Evolutionary conservation across 1,140 invertebrate species (phyloP).

Genomic region (Ditylenchus dipsaci): DNA sequence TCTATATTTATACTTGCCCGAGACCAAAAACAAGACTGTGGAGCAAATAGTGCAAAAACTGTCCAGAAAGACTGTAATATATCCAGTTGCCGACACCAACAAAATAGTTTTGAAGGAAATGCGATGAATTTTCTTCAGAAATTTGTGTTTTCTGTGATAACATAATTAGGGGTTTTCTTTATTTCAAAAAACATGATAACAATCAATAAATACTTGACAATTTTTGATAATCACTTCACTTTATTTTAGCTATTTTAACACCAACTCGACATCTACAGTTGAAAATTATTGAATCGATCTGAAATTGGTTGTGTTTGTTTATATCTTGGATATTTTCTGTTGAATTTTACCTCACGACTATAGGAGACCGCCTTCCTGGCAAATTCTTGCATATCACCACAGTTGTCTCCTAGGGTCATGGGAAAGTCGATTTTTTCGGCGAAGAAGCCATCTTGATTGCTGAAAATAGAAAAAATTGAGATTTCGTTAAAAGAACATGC

Average conservation of each 20-base stretch:
- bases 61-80: background rate
- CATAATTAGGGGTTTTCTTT: background rate
- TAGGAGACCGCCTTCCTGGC: slow-evolving; percentile 23
- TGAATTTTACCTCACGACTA: slow-evolving; percentile 14
- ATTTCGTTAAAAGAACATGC: too few relatives aligned
- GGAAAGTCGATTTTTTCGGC: slow-evolving; percentile 5
- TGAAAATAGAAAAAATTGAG: too few relatives aligned
- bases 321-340: background rate
- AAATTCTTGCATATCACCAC: slow-evolving; percentile 9
- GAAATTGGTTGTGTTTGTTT: background rate
- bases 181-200: background rate
- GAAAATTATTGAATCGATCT: background rate
- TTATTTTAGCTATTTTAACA: background rate
- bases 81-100: background rate
- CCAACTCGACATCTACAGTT: background rate
- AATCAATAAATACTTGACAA: background rate
- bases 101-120: background rate
- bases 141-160: background rate
- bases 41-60: slow-evolving; percentile 30
- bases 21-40: slow-evolving; percentile 29
- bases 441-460: slow-evolving; percentile 21
- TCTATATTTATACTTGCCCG: slow-evolving; percentile 23
- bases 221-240: background rate
- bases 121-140: background rate
- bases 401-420: background rate